A percentile compares a stretch with the other conserved stretches of the same genome.
Evolutionary conservation across 2,888 invertebrate species (phyloP).

Genomic region (Mayetiola destructor): DNA sequence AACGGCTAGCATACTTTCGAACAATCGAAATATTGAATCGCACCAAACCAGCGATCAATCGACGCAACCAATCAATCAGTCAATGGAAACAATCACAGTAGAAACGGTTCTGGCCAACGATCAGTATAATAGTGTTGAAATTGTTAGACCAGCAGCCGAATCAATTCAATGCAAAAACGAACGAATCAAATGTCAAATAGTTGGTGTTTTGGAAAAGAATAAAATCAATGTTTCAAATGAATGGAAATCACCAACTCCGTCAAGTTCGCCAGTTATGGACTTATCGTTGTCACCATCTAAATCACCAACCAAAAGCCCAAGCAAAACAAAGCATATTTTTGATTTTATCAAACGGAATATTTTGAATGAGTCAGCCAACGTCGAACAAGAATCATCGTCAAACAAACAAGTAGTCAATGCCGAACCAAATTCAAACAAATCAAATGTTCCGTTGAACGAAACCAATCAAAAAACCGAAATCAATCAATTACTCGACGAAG

Average conservation of each 20-base stretch:
- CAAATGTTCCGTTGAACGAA: slow-evolving; percentile 24
- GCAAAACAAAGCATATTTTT: slow-evolving; percentile 33
- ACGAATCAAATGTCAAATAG: slow-evolving; percentile 15
- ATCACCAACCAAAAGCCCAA: slow-evolving; percentile 24
- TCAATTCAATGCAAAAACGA: slow-evolving; percentile 13
- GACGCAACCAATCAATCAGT: neutral
- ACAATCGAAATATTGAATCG: neutral
- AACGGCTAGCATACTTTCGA: no score
- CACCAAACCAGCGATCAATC: neutral
- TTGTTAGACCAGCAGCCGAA: neutral
- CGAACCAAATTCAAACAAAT: slow-evolving; percentile 27
- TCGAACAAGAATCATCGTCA: slow-evolving; percentile 18
- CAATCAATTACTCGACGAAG: slow-evolving; percentile 31
- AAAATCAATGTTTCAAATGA: slow-evolving; percentile 5
- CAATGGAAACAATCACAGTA: neutral
- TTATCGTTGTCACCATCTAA: neutral
- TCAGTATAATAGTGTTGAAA: neutral
- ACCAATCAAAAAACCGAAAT: slow-evolving; percentile 24
- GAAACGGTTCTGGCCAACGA: neutral
- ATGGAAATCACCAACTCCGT: neutral
- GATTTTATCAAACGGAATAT: slow-evolving; percentile 35
- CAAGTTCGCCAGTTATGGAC: slow-evolving; percentile 16
- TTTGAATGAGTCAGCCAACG: slow-evolving; percentile 20
- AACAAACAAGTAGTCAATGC: slow-evolving; percentile 16
- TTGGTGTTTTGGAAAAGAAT: slow-evolving; percentile 14